These are phyloP conservation scores for Taurulus bubalis DNA, from an alignment of 2,113 vertebrate genomes.

Conservation along the genomic window DNA sequence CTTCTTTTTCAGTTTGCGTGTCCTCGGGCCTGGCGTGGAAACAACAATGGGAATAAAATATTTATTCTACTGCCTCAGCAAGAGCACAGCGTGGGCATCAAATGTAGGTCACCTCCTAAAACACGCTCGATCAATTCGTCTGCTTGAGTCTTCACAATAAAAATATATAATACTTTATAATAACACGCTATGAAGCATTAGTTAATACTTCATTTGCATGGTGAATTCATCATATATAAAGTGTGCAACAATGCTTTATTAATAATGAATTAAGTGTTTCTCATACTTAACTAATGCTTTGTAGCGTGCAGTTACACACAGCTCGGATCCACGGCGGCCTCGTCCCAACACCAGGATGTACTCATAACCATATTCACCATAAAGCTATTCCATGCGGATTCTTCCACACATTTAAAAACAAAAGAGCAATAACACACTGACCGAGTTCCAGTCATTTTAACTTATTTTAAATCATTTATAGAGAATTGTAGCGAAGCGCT, in stretches of 20 bases:
- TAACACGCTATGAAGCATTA: too few species aligned
- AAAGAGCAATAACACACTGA: not conserved
- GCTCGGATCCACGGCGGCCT: not conserved
- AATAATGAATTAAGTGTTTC: too few species aligned
- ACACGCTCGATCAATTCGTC: not conserved
- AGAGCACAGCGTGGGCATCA: not conserved
- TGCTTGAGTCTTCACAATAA: not conserved
- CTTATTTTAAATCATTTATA: not conserved
- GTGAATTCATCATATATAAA: too few species aligned
- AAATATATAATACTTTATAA: too few species aligned
- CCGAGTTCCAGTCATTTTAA: not conserved
- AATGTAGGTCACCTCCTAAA: slow-evolving; percentile 40
- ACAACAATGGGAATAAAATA: slow-evolving; percentile 82
- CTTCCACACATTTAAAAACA: not conserved
- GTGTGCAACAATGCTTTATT: too few species aligned
- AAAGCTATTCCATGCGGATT: not conserved
- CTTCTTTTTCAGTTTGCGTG: slow-evolving; percentile 98
- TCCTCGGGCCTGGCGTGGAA: slow-evolving; percentile 93
- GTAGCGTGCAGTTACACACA: not conserved
- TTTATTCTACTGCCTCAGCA: slow-evolving; percentile 56
- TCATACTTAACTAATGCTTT: too few species aligned
- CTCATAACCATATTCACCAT: not conserved
- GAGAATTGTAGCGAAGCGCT: not conserved
- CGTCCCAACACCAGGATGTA: not conserved
- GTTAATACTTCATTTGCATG: too few species aligned